Evolutionary conservation across 2,797 vertebrate genomes (phyloP).

Genomic region (Lepus oiostolus): DNA sequence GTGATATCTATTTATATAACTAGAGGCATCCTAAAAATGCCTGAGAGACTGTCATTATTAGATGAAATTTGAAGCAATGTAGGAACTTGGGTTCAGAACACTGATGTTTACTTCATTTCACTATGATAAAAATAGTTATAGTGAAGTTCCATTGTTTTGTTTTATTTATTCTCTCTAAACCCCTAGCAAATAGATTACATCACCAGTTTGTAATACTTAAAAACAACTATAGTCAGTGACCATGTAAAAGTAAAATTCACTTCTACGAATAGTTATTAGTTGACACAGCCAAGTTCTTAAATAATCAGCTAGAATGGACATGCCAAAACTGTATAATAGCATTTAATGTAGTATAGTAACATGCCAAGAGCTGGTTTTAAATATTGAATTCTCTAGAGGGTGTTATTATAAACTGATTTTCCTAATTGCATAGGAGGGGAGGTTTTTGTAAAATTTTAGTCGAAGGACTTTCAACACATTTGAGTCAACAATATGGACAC

Average conservation of each 20-base stretch:
- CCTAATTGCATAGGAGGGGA: neutral
- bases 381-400: constrained; percentile 59
- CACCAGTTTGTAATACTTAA: neutral
- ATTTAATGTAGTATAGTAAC: constrained; percentile 55
- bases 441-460: neutral
- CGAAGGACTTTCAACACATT: constrained; percentile 41
- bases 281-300: constrained; percentile 44
- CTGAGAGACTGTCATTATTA: neutral
- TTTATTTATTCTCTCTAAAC: constrained; percentile 37
- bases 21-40: neutral
- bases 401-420: constrained; percentile 59
- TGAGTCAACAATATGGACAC: constrained; percentile 24
- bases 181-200: neutral
- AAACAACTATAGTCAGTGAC: neutral
- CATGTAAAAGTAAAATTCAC: constrained; percentile 56
- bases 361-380: neutral
- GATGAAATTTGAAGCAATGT: constrained; percentile 37
- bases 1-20: neutral
- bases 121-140: constrained; percentile 16
- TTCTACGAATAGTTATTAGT: constrained; percentile 37
- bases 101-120: constrained; percentile 30
- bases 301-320: constrained; percentile 1
- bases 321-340: constrained; percentile 24
- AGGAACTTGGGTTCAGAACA: neutral
- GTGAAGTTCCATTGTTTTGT: constrained; percentile 2